These are phyloP conservation scores for Enteromius trimaculatus DNA, from an alignment of 2,797 vertebrate genomes.

Conservation along the genomic window DNA sequence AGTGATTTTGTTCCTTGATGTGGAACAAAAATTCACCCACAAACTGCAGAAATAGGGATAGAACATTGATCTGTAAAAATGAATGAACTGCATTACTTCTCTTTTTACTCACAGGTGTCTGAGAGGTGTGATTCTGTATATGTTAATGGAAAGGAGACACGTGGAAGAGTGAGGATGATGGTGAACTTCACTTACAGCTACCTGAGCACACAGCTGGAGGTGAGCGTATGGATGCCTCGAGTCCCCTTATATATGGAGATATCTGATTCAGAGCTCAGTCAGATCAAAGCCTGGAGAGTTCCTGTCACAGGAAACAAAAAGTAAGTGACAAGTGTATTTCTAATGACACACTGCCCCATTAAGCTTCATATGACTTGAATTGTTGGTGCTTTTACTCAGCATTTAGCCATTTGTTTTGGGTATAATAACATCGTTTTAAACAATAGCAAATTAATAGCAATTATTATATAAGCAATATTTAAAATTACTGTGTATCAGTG, in stretches of 20 bases:
- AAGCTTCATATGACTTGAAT: not conserved
- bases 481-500: not conserved
- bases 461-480: too few species aligned
- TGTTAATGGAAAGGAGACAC: constrained; percentile 91
- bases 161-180: constrained; percentile 79
- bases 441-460: not conserved
- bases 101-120: constrained; percentile 79
- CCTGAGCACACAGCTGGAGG: constrained; percentile 84
- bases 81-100: not conserved
- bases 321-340: not conserved
- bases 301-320: constrained; percentile 67
- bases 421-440: not conserved
- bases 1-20: not conserved
- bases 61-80: not conserved
- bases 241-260: constrained; percentile 90
- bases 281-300: constrained; percentile 93
- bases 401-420: not conserved
- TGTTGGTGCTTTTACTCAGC: not conserved
- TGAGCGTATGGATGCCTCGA: constrained; percentile 91
- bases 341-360: not conserved
- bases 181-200: constrained; percentile 94
- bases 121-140: constrained; percentile 91
- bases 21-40: not conserved
- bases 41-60: not conserved
- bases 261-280: constrained; percentile 91